Evolutionary conservation across 2,797 vertebrate genomes (phyloP), one percentile per base, ranked within the genome.

Genomic region (Cyprinodon diabolis): DNA sequence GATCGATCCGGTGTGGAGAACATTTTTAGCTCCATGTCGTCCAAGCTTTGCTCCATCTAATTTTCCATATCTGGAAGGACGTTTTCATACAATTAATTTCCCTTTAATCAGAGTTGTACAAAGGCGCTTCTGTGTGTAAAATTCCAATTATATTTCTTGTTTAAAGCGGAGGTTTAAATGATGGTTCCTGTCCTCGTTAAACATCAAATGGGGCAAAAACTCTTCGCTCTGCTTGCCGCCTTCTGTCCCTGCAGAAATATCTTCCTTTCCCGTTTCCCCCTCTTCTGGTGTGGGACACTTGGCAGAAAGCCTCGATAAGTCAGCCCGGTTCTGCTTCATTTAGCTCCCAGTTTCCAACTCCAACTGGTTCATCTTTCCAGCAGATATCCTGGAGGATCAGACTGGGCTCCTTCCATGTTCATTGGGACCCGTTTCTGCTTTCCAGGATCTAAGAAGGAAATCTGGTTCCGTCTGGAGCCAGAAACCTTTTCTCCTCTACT

Each of bases 21-120:
- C 94, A 95, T 95, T 95, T 95, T 95, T 93, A 83, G 78, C 70
- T 75, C 89, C 77, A 82, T 86, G 91, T 87, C 84, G 91, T 81
- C 77, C 66, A 75, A 89, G 91, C 87, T 86, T 87, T 78, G 91
- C 91, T 83, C 90, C 91, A 95, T 96, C 94, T 95, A 89, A 95
- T 95, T 95, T 95, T 93, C 94, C 88, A 89, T 95, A 96, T 96
- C 95, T 95, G 84, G 89, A 85, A 94, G 92, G 94, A 95, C 94
- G 94, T 94, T 96, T 95, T 94, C 93, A 95, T 91, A 96, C 94
- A 96, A 95, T 96, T 96, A 95, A 96, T 96, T 95, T 96, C 88
- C 82, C 93, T 96, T 95, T 96, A 96, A 96, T 96, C 95, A 95
- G 92, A 94, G 94, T 94, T 92, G 94, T 95, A 95, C 95, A 96